Evolutionary conservation across 2,797 vertebrate species (phyloP).

Genomic region (Chelon auratus): DNA sequence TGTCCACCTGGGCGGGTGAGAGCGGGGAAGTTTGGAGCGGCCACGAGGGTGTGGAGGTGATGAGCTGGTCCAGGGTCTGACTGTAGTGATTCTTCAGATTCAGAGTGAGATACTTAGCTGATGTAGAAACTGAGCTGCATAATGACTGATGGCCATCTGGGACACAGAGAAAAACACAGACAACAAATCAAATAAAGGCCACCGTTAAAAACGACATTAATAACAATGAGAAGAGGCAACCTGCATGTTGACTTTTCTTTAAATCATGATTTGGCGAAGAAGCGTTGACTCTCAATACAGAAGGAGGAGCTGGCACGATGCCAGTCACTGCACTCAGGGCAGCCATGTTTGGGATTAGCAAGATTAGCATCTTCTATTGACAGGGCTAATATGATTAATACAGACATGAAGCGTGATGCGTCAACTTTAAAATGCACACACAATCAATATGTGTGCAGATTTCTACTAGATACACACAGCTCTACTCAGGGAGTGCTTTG

Average conservation of each 20-base stretch:
- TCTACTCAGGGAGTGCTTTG: background rate
- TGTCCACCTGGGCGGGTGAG: slow-evolving; percentile 58
- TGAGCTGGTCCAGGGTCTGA: slow-evolving; percentile 82
- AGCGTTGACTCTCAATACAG: slow-evolving; percentile 23
- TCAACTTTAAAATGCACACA: slow-evolving; percentile 17
- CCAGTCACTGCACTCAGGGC: slow-evolving; percentile 36
- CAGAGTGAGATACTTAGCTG: slow-evolving; percentile 83
- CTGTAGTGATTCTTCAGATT: slow-evolving; percentile 89
- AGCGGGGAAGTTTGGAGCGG: slow-evolving; percentile 62
- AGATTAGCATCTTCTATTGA: slow-evolving; percentile 36
- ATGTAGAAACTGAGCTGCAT: slow-evolving; percentile 73
- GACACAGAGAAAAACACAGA: slow-evolving; percentile 14
- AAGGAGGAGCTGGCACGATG: slow-evolving; percentile 3
- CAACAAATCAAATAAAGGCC: background rate
- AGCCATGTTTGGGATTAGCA: slow-evolving; percentile 40
- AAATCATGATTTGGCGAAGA: background rate
- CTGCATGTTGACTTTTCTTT: background rate
- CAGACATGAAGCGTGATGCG: slow-evolving; percentile 32
- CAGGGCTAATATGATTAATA: slow-evolving; percentile 53
- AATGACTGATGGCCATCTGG: slow-evolving; percentile 79
- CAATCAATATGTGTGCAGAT: background rate
- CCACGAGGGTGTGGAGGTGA: slow-evolving; percentile 86
- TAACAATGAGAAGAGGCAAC: background rate
- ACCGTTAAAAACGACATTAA: slow-evolving; percentile 9
- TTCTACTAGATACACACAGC: slow-evolving; percentile 2